Percentiles rank a stretch among this genome's conserved stretches.
phyloP scores from a whole-genome alignment of 2,797 vertebrate species.

The Hirundo rustica region DNA sequence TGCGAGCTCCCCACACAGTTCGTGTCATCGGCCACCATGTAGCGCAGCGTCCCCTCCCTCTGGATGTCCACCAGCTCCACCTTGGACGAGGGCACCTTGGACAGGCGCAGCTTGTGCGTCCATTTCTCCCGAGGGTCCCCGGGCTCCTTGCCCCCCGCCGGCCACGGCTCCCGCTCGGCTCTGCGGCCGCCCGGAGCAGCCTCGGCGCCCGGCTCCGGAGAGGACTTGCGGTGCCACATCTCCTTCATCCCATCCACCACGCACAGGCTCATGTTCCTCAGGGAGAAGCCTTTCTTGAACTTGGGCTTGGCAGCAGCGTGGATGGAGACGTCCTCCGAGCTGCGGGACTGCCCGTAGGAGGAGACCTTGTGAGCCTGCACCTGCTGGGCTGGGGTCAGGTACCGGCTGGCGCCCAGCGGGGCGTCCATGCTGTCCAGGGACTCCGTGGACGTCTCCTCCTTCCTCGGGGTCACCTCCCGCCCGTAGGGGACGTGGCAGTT shows the following conservation, averaged over 20 bases:
- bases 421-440: slow-evolving; percentile 88
- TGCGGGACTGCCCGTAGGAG: slow-evolving; percentile 89
- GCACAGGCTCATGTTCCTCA: slow-evolving; percentile 96
- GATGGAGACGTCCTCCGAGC: slow-evolving; percentile 92
- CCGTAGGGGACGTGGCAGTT: slow-evolving; percentile 88
- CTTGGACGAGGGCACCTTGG: slow-evolving; percentile 84
- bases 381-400: slow-evolving; percentile 69
- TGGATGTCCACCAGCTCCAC: slow-evolving; percentile 92
- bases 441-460: slow-evolving; percentile 86
- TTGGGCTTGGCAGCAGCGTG: slow-evolving; percentile 81
- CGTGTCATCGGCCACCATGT: slow-evolving; percentile 94
- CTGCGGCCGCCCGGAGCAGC: slow-evolving; percentile 55
- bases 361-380: slow-evolving; percentile 80
- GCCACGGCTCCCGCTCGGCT: slow-evolving; percentile 71
- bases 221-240: slow-evolving; percentile 93
- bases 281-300: slow-evolving; percentile 94
- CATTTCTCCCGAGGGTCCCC: slow-evolving; percentile 74
- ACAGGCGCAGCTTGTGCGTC: slow-evolving; percentile 78
- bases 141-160: slow-evolving; percentile 39
- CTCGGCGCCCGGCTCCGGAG: slow-evolving; percentile 82
- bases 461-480: slow-evolving; percentile 78
- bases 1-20: slow-evolving; percentile 89
- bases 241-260: slow-evolving; percentile 95
- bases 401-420: slow-evolving; percentile 46
- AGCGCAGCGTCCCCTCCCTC: slow-evolving; percentile 90